A percentile compares a stretch with the other conserved stretches of the same genome.
Conservation (phyloP, 2,888 invertebrate genomes). For the Epinotia demarniana region DNA sequence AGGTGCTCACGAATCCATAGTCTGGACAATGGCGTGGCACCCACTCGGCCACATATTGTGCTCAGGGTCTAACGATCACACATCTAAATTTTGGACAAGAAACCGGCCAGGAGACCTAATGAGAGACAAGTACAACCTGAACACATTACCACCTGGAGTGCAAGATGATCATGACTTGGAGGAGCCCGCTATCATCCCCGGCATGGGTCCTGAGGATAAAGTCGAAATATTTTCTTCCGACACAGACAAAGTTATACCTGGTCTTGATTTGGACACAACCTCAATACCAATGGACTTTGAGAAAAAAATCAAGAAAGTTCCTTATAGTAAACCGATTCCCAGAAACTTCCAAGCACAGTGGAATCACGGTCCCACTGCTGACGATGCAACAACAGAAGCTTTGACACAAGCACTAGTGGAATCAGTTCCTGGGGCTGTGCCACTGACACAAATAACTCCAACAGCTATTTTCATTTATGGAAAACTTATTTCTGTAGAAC, state of each 20-base stretch:
- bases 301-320: constrained; percentile 92
- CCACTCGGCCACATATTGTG: constrained; percentile 99
- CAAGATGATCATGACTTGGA: constrained; percentile 85
- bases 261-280: constrained; percentile 91
- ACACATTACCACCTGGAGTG: constrained; percentile 93
- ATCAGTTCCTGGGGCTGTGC: constrained; percentile 91
- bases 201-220: constrained; percentile 99
- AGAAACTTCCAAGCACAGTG: constrained; percentile 98
- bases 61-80: constrained; percentile 99
- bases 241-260: constrained; percentile 90
- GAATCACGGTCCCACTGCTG: constrained; percentile 89
- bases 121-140: constrained; percentile 98
- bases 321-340: constrained; percentile 98
- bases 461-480: constrained; percentile 93
- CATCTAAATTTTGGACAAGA: constrained; percentile 99
- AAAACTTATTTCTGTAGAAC: constrained; percentile 91
- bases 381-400: constrained; percentile 84
- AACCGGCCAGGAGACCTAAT: constrained; percentile 99
- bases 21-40: constrained; percentile 99
- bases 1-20: constrained; percentile 99
- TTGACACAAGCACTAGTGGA: constrained; percentile 89
- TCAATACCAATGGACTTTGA: constrained; percentile 87
- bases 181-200: constrained; percentile 94
- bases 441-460: constrained; percentile 90
- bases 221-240: constrained; percentile 89